Evolutionary conservation across 2,113 vertebrate genomes (phyloP).

Genomic region (Macheiramphus alcinus): DNA sequence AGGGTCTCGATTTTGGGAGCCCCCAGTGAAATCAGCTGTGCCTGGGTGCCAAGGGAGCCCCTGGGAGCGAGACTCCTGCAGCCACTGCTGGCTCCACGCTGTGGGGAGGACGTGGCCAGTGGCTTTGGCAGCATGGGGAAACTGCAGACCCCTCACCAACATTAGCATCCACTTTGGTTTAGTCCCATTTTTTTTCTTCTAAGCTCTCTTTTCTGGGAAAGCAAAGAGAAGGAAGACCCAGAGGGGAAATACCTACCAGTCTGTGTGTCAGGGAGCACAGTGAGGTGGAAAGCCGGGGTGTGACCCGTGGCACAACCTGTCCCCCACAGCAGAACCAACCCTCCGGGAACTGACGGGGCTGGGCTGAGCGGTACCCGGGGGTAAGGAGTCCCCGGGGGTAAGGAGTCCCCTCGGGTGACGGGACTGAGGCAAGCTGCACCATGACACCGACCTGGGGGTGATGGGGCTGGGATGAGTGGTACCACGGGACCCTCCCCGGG

Average conservation of each 20-base stretch:
- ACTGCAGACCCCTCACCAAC: not conserved
- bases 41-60: not conserved
- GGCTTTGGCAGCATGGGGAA: not conserved
- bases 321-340: not conserved
- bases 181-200: not conserved
- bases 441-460: not conserved
- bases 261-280: not conserved
- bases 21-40: not conserved
- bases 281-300: rapidly evolving
- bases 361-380: not conserved
- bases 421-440: not conserved
- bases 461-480: not conserved
- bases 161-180: rapidly evolving
- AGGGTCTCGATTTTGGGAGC: not conserved
- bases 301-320: rapidly evolving
- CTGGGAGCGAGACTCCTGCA: rapidly evolving
- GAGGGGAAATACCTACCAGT: not conserved
- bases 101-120: rapidly evolving
- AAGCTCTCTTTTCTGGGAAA: not conserved
- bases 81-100: not conserved
- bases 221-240: not conserved
- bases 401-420: not conserved
- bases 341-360: not conserved
- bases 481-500: rapidly evolving
- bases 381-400: not conserved